A percentile compares a stretch with the other conserved stretches of the same genome.
Conservation (phyloP, 1,140 invertebrate species). For the Armadillidium nasatum region DNA sequence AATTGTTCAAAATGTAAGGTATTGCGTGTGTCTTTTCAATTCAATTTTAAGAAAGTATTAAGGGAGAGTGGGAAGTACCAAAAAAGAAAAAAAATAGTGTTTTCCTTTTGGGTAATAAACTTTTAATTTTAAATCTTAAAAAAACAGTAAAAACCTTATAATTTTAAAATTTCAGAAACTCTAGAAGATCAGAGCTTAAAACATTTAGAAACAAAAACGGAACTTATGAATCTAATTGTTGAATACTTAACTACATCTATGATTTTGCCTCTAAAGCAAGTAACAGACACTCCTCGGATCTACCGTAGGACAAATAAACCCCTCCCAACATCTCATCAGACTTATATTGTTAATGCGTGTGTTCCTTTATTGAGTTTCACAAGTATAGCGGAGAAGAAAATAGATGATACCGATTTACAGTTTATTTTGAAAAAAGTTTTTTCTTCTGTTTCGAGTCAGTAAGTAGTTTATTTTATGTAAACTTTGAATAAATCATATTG, state of each 20-base stretch:
- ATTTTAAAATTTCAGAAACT: not conserved
- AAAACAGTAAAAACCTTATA: too few relatives aligned
- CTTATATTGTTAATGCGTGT: not conserved
- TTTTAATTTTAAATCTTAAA: too few relatives aligned
- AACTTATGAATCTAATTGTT: not conserved
- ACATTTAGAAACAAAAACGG: not conserved
- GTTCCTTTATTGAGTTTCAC: not conserved
- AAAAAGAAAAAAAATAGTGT: too few relatives aligned
- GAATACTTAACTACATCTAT: not conserved
- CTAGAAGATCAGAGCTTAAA: not conserved
- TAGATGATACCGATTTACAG: not conserved
- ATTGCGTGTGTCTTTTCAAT: too few relatives aligned
- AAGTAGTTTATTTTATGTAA: not conserved
- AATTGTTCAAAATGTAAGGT: too few relatives aligned
- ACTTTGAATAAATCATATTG: too few relatives aligned
- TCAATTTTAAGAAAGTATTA: too few relatives aligned
- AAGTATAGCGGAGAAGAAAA: not conserved
- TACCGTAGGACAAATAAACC: constrained; percentile 28
- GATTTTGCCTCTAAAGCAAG: not conserved
- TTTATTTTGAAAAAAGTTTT: not conserved
- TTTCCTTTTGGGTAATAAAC: too few relatives aligned
- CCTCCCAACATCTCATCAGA: not conserved
- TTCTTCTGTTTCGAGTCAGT: not conserved
- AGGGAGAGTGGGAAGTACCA: too few relatives aligned
- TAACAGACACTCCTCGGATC: constrained; percentile 23